These are phyloP conservation scores for Macrostomum cliftonense DNA, from an alignment of 2,888 invertebrate species.

Conservation along the genomic window DNA sequence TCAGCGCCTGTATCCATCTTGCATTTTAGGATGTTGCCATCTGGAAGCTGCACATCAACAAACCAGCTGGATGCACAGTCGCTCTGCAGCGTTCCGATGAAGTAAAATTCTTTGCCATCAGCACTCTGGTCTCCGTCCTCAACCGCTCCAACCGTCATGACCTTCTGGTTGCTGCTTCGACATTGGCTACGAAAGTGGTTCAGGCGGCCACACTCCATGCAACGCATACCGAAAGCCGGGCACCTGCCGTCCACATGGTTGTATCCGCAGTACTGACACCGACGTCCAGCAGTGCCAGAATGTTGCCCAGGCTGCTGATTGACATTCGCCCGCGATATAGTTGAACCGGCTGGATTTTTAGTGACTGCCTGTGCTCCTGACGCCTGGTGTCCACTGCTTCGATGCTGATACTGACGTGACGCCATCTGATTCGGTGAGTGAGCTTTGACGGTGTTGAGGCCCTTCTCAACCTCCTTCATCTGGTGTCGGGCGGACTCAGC, in stretches of 20 bases:
- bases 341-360: no score
- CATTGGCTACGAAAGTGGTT: constrained; percentile 8
- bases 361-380: no score
- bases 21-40: not conserved
- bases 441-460: no score
- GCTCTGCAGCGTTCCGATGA: not conserved
- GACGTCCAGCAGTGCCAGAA: not conserved
- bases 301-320: no score
- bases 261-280: no score
- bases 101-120: not conserved
- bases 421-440: no score
- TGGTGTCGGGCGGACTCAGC: constrained; percentile 9
- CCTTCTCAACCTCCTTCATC: not conserved
- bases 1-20: constrained; percentile 6
- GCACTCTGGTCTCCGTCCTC: no score
- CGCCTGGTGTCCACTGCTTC: no score
- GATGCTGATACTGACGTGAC: no score
- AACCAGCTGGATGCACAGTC: not conserved
- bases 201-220: not conserved
- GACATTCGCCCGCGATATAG: no score
- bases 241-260: not conserved
- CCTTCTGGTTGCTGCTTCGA: not conserved
- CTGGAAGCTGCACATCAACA: not conserved
- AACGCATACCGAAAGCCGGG: constrained; percentile 6
- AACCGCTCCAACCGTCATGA: not conserved